Base-by-base conservation (phyloP, 2,797 vertebrate species). In the Danio aesculapii region DNA sequence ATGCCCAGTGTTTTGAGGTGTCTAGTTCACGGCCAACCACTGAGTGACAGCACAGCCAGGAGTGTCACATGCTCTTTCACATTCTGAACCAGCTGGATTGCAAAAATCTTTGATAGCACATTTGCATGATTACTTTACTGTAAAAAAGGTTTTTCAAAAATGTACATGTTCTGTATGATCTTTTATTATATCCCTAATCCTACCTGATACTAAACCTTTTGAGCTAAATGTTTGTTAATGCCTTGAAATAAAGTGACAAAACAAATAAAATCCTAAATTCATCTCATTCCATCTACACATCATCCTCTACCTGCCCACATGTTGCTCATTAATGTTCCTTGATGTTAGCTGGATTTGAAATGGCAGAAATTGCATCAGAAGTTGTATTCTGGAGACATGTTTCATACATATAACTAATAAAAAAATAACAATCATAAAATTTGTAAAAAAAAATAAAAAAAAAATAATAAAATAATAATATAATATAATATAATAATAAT, bases 1-100 rank as follows among this genome's bases (percentile, higher is more conserved):
- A 75, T 62, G 53, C 46, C 61, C 57, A 67, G 53, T 83, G 77
- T 69, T 75, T 85, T 61, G 67, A 79, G 68, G 81, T 80, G 57
- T 52, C n/a, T 7, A 55, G 77, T 78, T 85, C 81, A 81, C 61
- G 84, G 21, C 72, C 76, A 73, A 58, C 63, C 43, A 14, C 72
- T 53, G 68, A 70, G 79, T 77, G 77, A 85, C 69, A 63, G 50
- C 16, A 2, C 49, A 66, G 50, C 39, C 11, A 3, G 16, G 12
- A 43, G 44, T n/a, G 13, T 58, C 57, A 61, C 53, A 73, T 46
- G 17, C 17, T 58, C 2, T 3, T 58, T 58, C 41, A 59, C 53
- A 11, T 74, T 61, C 57, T 71, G 6, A 47, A 12, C 12, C 71
- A 74, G 19, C 13, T 21, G 43, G 19, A n/a, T 74, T 46, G 4